Evolutionary conservation across 1,140 invertebrate genomes (phyloP).

Genomic region (Drosophila setifemur): DNA sequence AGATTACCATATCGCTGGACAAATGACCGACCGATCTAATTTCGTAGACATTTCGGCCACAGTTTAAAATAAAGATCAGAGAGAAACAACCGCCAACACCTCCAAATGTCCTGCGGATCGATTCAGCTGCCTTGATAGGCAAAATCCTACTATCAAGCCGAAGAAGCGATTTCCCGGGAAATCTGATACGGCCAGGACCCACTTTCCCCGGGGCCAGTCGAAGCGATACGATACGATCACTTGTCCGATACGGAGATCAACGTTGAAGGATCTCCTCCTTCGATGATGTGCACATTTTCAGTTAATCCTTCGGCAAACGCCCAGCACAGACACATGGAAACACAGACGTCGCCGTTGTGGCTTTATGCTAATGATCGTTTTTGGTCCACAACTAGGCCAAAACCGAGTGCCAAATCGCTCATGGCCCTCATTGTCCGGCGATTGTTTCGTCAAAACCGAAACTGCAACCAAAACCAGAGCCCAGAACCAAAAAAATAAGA

Average conservation of each 20-base stretch:
- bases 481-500: conserved; percentile 39
- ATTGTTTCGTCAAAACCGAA: conserved; percentile 59
- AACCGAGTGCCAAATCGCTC: conserved; percentile 55
- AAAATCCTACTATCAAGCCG: conserved; percentile 51
- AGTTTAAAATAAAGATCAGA: conserved; percentile 9
- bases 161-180: conserved; percentile 54
- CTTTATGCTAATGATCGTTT: conserved; percentile 81
- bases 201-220: conserved; percentile 38
- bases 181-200: conserved; percentile 52
- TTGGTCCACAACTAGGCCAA: conserved; percentile 60
- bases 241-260: conserved; percentile 67
- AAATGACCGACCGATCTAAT: conserved; percentile 7
- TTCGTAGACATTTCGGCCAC: conserved; percentile 46
- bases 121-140: conserved; percentile 62
- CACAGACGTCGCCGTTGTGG: conserved; percentile 74
- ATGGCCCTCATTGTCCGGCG: conserved; percentile 64
- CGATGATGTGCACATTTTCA: conserved; percentile 76
- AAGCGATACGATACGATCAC: conserved; percentile 62
- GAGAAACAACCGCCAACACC: conserved; percentile 28
- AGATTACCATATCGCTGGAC: conserved; percentile 32
- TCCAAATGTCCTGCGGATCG: neutral
- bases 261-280: conserved; percentile 2
- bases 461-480: too few species aligned
- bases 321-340: conserved; percentile 48
- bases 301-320: conserved; percentile 71